These are phyloP conservation scores for Archips xylosteana DNA, from an alignment of 2,888 invertebrate species.

Conservation along the genomic window DNA sequence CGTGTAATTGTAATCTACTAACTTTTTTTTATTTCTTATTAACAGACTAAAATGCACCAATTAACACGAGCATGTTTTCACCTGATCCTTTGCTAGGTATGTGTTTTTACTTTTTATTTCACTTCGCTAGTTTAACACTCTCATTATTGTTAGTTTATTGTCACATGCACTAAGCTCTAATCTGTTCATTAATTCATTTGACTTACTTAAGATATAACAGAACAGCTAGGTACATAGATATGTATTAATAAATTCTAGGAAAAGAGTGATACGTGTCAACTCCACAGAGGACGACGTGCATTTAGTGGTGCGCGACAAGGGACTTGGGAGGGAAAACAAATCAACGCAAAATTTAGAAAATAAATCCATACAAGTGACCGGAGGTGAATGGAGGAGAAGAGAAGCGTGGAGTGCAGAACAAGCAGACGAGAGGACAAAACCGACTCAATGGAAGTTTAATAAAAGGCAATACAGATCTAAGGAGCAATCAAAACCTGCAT, in stretches of 20 bases:
- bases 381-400: slow-evolving; percentile 89
- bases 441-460: slow-evolving; percentile 91
- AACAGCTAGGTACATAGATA: slow-evolving; percentile 83
- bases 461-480: slow-evolving; percentile 85
- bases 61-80: slow-evolving; percentile 67
- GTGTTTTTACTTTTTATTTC: slow-evolving; percentile 16
- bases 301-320: slow-evolving; percentile 90
- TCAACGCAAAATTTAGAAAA: slow-evolving; percentile 90
- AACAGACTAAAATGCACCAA: slow-evolving; percentile 78
- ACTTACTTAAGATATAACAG: slow-evolving; percentile 54
- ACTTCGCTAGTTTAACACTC: slow-evolving; percentile 17
- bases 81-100: slow-evolving; percentile 60
- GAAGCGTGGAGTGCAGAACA: slow-evolving; percentile 96
- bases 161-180: slow-evolving; percentile 23
- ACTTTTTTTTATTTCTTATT: slow-evolving; percentile 58
- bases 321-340: slow-evolving; percentile 90
- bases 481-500: slow-evolving; percentile 80
- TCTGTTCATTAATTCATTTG: slow-evolving; percentile 14
- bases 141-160: neutral
- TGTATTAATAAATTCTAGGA: slow-evolving; percentile 88
- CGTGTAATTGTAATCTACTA: neutral
- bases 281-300: slow-evolving; percentile 91
- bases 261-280: slow-evolving; percentile 91
- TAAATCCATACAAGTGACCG: slow-evolving; percentile 90
- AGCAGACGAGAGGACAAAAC: slow-evolving; percentile 87